These are phyloP conservation scores for Macaria liturata DNA, from an alignment of 2,888 invertebrate genomes.

Conservation along the genomic window DNA sequence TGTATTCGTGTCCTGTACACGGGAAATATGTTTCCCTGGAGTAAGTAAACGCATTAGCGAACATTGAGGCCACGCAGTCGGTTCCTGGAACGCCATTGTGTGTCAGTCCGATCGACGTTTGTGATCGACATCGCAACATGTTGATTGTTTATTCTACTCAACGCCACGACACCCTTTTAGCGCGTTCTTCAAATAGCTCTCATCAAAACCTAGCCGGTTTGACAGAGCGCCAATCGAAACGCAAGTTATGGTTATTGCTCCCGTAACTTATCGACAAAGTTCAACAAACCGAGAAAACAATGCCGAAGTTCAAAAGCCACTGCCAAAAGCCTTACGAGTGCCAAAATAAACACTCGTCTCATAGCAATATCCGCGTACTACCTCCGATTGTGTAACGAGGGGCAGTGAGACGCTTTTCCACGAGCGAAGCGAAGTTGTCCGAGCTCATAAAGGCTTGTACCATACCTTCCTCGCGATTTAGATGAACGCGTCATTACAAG, in stretches of 20 bases:
- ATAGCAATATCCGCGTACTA: slow-evolving; percentile 13
- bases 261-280: neutral
- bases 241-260: neutral
- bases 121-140: slow-evolving; percentile 44
- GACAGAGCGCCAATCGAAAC: slow-evolving; percentile 20
- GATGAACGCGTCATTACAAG: too few species aligned
- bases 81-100: slow-evolving; percentile 60
- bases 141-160: slow-evolving; percentile 50
- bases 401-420: slow-evolving; percentile 28
- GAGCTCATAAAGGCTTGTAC: slow-evolving; percentile 39
- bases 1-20: slow-evolving; percentile 2
- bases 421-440: slow-evolving; percentile 48
- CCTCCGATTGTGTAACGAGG: slow-evolving; percentile 29
- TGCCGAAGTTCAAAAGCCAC: neutral
- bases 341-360: neutral
- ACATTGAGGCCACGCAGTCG: slow-evolving; percentile 55
- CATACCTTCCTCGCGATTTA: too few species aligned
- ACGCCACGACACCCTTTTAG: slow-evolving; percentile 30
- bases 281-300: neutral
- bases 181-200: slow-evolving; percentile 31
- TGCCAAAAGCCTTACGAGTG: slow-evolving; percentile 4
- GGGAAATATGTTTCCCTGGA: slow-evolving; percentile 31
- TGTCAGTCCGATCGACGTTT: slow-evolving; percentile 49
- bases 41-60: slow-evolving; percentile 57
- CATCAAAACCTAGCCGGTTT: slow-evolving; percentile 9